A percentile compares a stretch with the other conserved stretches of the same genome.
Conservation (phyloP, 2,113 vertebrate species). For the Daboia siamensis region DNA sequence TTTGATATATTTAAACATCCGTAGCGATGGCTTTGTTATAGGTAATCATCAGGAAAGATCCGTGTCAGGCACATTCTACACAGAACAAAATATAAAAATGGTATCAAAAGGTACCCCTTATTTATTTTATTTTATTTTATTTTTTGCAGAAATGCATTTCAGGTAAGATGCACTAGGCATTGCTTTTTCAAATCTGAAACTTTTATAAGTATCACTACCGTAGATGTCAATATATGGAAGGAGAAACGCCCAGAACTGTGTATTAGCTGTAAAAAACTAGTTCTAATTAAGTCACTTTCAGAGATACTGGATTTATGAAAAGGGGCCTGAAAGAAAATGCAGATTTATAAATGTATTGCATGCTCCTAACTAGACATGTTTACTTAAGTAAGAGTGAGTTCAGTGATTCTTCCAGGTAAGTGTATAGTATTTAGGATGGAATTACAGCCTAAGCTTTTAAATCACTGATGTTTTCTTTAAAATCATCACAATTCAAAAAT, state of each 20-base stretch:
- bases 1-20: slow-evolving; percentile 6
- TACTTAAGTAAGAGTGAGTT: neutral
- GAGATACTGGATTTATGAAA: neutral
- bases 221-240: neutral
- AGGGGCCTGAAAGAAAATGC: neutral
- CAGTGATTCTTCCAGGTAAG: neutral
- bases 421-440: neutral
- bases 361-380: neutral
- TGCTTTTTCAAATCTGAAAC: slow-evolving; percentile 20
- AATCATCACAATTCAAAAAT: neutral
- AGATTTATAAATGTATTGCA: neutral
- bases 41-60: neutral
- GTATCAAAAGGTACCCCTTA: neutral
- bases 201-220: neutral
- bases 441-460: neutral
- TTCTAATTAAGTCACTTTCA: neutral
- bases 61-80: neutral
- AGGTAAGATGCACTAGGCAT: neutral
- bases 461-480: neutral
- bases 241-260: neutral
- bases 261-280: neutral
- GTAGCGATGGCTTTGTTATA: neutral
- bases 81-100: neutral
- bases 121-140: neutral
- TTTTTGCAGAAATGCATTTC: neutral